Conservation (phyloP, 2,888 invertebrate genomes). For the Aelia acuminata region DNA sequence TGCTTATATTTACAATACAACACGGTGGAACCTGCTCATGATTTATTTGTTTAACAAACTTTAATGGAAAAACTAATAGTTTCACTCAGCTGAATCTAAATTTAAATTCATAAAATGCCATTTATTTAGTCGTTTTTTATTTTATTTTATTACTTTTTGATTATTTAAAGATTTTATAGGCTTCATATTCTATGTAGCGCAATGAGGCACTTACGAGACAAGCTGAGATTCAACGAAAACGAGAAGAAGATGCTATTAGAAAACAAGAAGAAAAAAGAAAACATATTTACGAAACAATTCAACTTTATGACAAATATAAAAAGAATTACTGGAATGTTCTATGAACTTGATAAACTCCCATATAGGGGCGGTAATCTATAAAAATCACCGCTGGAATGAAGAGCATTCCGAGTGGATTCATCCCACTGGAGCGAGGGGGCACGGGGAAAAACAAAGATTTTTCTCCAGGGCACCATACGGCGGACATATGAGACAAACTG, state of each 20-base stretch:
- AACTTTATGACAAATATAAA: no score
- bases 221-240: constrained; percentile 77
- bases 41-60: no score
- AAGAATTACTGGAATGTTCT: background rate
- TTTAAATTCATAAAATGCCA: no score
- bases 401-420: constrained; percentile 15
- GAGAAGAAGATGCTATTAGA: constrained; percentile 81
- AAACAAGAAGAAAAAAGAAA: constrained; percentile 73
- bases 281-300: no score
- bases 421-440: background rate
- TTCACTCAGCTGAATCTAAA: no score
- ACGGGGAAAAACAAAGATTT: background rate
- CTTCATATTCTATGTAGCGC: constrained; percentile 78
- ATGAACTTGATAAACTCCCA: background rate
- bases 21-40: no score
- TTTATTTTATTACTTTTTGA: no score
- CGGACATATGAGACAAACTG: background rate
- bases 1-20: no score
- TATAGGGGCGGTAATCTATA: background rate
- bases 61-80: no score
- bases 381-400: constrained; percentile 21
- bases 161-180: no score
- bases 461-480: constrained; percentile 9
- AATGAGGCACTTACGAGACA: constrained; percentile 78
- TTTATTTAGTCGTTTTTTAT: no score